Evolutionary conservation across 2,113 vertebrate genomes (phyloP).

Genomic region (Anarhynchus alexandrinus): DNA sequence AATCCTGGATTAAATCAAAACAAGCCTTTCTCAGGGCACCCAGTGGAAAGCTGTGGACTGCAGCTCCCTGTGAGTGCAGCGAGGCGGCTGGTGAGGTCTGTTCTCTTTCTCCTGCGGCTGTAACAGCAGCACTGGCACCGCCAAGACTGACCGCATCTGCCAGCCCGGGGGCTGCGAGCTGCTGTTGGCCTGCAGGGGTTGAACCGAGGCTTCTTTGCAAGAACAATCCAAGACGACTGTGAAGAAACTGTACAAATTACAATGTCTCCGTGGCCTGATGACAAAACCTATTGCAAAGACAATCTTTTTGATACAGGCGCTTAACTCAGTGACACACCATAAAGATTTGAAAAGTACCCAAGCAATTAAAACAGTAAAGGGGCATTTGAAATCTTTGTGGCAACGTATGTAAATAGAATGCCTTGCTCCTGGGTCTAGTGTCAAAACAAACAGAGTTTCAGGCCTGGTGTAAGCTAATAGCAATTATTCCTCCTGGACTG

Average conservation of each 20-base stretch:
- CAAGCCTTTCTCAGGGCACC: background rate
- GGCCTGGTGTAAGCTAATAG: background rate
- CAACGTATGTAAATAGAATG: background rate
- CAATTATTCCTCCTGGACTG: background rate
- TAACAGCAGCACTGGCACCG: background rate
- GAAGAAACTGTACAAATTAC: background rate
- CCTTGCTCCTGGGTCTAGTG: background rate
- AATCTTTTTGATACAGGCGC: background rate
- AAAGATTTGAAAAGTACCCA: background rate
- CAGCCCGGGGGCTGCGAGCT: background rate
- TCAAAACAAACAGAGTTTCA: background rate
- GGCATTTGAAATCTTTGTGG: background rate
- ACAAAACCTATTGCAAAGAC: background rate
- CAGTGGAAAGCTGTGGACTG: background rate
- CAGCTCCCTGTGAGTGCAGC: background rate
- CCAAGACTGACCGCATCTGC: background rate
- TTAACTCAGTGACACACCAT: background rate
- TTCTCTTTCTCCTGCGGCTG: background rate
- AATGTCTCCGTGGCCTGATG: rapidly evolving
- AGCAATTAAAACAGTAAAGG: background rate
- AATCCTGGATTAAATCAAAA: background rate
- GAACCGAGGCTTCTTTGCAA: background rate
- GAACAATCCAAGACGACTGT: background rate
- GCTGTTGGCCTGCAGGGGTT: background rate
- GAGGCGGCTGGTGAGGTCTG: background rate